phyloP scores from a whole-genome alignment of 2,888 invertebrate genomes.

The Chrysolina haemoptera region DNA sequence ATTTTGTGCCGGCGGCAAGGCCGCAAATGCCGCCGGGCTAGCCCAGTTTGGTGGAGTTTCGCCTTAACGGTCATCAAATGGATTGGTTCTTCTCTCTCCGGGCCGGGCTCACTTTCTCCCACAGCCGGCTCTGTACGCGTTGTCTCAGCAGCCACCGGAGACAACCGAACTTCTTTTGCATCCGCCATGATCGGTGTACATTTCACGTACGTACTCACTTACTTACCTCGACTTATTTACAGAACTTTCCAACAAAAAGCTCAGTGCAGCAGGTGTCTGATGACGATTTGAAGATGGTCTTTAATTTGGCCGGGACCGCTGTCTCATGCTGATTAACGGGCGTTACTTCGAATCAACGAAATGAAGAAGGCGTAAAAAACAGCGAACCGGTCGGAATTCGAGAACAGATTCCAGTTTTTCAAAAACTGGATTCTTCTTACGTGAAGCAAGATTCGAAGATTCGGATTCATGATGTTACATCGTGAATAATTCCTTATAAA shows the following conservation, averaged over 20 bases:
- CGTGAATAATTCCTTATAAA: not conserved
- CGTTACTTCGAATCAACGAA: conserved; percentile 41
- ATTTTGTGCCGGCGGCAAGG: too few relatives aligned
- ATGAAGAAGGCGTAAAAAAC: conserved; percentile 26
- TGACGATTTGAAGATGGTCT: conserved; percentile 31
- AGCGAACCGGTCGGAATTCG: conserved; percentile 4
- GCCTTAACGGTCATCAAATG: too few relatives aligned
- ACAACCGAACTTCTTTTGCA: conserved; percentile 37
- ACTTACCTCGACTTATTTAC: conserved; percentile 15
- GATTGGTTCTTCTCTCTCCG: not conserved
- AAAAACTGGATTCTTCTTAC: not conserved
- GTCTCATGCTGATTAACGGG: conserved; percentile 36
- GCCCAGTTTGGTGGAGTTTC: too few relatives aligned
- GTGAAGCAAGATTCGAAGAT: not conserved
- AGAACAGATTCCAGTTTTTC: conserved; percentile 10
- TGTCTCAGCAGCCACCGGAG: conserved; percentile 55
- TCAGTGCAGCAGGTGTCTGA: conserved; percentile 36
- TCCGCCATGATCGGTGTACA: conserved; percentile 33
- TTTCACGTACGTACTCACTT: conserved; percentile 31
- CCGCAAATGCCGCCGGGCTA: too few relatives aligned
- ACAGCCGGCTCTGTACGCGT: not conserved
- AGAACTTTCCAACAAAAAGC: conserved; percentile 34
- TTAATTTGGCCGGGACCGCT: conserved; percentile 34
- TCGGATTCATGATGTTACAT: not conserved
- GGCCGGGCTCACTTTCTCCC: not conserved